Evolutionary conservation across 2,113 vertebrate genomes (phyloP).

Genomic region (Axis porcinus): DNA sequence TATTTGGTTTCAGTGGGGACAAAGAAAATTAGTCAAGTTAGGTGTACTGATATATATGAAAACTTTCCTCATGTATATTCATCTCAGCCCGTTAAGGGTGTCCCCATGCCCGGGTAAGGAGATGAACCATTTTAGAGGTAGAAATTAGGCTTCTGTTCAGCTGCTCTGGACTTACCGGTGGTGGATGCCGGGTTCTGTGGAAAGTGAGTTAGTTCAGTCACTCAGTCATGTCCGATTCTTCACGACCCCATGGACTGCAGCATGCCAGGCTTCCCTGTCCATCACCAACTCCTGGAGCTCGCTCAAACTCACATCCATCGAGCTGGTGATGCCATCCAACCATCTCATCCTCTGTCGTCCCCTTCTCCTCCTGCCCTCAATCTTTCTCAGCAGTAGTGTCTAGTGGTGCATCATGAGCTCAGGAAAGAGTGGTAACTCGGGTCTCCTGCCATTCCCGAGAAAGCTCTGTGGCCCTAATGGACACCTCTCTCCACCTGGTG

Average conservation of each 20-base stretch:
- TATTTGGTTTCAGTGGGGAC: background rate
- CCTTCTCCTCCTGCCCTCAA: background rate
- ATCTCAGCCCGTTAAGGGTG: no score
- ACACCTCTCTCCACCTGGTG: background rate
- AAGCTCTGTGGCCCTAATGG: accelerated
- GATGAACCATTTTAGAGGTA: background rate
- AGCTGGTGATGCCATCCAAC: background rate
- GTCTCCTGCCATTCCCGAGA: no score
- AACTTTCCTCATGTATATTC: background rate
- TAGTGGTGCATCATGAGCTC: background rate
- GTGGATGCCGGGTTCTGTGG: background rate
- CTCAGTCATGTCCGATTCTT: background rate
- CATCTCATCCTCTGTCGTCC: background rate
- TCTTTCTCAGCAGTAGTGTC: background rate
- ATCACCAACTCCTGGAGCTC: background rate
- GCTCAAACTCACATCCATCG: background rate
- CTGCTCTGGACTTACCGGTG: background rate
- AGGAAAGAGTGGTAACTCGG: no score
- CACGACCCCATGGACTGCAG: accelerated
- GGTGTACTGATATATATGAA: background rate
- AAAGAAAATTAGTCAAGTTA: background rate
- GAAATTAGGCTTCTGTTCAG: background rate
- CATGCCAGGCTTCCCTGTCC: background rate
- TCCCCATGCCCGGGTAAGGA: background rate
- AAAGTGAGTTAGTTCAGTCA: background rate